Conservation (phyloP, 1,140 invertebrate species). For the Panonychus citri region DNA sequence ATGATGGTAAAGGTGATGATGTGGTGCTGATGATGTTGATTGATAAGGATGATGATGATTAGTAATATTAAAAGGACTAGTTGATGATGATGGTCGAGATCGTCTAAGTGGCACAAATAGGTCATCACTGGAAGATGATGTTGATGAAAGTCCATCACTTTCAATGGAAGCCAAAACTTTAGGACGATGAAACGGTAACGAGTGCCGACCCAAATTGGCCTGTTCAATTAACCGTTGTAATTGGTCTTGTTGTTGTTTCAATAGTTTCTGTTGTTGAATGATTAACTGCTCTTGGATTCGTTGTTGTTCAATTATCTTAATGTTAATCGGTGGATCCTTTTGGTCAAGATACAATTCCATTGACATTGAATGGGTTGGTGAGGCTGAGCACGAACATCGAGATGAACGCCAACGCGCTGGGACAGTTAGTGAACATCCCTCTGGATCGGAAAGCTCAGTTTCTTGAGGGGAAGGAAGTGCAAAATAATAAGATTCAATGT, state of each 20-base stretch:
- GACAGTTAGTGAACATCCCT: constrained; percentile 12
- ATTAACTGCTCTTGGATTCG: constrained; percentile 1
- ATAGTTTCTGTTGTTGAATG: not conserved
- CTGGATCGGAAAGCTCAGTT: constrained; percentile 15
- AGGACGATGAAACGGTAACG: not conserved
- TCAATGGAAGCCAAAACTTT: constrained; percentile 16
- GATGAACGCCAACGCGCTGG: not conserved
- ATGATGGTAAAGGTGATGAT: too few relatives aligned
- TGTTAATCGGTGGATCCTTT: not conserved
- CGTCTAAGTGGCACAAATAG: not conserved
- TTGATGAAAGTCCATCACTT: constrained; percentile 15
- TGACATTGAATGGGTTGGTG: not conserved
- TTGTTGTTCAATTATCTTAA: not conserved
- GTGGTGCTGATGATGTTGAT: too few relatives aligned
- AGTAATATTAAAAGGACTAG: too few relatives aligned
- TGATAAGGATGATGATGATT: too few relatives aligned
- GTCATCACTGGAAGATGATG: not conserved
- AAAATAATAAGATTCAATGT: constrained; percentile 5
- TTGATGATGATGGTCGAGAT: too few relatives aligned
- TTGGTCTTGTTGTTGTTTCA: constrained; percentile 3
- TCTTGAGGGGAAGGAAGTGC: constrained; percentile 15
- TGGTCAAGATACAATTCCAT: not conserved
- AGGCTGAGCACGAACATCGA: constrained; percentile 9
- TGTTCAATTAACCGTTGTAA: not conserved
- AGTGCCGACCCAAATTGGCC: not conserved